Percentiles rank a stretch among this genome's conserved stretches.
Conservation (phyloP, 2,113 vertebrate genomes). For the Phaethornis superciliosus region DNA sequence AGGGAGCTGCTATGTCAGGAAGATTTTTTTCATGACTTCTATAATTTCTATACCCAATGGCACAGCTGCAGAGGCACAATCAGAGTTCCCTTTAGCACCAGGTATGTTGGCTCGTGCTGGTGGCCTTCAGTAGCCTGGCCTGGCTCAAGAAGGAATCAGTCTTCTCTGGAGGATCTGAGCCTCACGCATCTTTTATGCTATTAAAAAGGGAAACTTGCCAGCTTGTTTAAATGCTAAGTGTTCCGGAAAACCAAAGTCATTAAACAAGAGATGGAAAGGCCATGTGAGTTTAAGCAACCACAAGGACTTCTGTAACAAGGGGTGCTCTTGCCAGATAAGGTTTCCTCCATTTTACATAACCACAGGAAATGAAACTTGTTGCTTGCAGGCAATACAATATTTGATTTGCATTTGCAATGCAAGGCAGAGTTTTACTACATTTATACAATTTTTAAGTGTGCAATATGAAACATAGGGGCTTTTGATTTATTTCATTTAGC, state of each 20-base stretch:
- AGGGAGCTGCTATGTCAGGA: not conserved
- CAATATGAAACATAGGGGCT: not conserved
- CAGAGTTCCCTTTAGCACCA: not conserved
- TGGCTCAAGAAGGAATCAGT: not conserved
- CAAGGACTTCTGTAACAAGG: not conserved
- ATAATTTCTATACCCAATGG: not conserved
- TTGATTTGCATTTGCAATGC: not conserved
- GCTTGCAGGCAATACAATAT: not conserved
- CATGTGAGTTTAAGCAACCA: not conserved
- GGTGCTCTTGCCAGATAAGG: not conserved
- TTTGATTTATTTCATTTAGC: not conserved
- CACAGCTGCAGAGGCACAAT: not conserved
- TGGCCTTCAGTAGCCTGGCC: not conserved
- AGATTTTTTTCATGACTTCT: not conserved
- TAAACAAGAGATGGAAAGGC: not conserved
- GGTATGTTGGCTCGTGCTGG: not conserved
- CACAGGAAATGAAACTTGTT: not conserved
- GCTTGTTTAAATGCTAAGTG: not conserved
- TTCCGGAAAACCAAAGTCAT: not conserved
- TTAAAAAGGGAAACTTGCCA: not conserved
- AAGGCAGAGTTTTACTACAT: not conserved
- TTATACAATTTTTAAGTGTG: not conserved
- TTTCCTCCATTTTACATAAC: not conserved
- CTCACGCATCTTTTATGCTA: not conserved
- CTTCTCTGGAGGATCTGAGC: not conserved